phyloP scores from a whole-genome alignment of 2,797 vertebrate genomes.

The Neosalanx taihuensis region DNA sequence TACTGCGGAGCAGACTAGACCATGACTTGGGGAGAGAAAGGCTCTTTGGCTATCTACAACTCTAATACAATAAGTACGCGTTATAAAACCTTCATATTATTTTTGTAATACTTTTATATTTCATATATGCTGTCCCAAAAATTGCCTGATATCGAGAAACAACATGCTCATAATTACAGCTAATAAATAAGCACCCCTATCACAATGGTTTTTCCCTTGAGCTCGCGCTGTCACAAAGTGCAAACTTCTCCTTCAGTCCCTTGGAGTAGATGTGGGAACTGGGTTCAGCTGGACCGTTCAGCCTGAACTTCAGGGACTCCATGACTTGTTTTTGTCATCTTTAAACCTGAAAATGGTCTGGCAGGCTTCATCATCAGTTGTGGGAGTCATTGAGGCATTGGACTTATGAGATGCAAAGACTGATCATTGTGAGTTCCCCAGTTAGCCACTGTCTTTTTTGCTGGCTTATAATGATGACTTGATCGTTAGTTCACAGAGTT shows the following conservation, averaged over 20 bases:
- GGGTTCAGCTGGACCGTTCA: conserved; percentile 6
- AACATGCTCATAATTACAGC: neutral
- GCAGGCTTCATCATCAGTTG: conserved; percentile 37
- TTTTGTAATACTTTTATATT: neutral
- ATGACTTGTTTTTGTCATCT: conserved; percentile 22
- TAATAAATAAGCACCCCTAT: neutral
- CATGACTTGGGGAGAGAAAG: conserved; percentile 19
- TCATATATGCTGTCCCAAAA: neutral
- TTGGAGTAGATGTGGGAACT: conserved; percentile 54
- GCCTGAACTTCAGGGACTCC: conserved; percentile 8
- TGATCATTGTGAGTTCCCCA: conserved; percentile 60
- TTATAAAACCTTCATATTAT: no score
- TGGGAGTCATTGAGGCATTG: conserved; percentile 27
- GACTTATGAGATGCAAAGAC: conserved; percentile 35
- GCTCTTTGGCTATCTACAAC: neutral
- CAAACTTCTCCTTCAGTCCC: conserved; percentile 43
- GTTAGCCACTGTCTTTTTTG: neutral
- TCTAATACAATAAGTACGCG: neutral
- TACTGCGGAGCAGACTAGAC: conserved; percentile 39
- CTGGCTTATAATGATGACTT: neutral
- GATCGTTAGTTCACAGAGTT: neutral
- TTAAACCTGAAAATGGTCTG: conserved; percentile 40
- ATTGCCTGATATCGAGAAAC: neutral
- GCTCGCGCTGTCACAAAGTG: conserved; percentile 58
- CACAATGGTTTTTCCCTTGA: conserved; percentile 39